Evolutionary conservation across 35 echinoderm and acorn worm species (phyloP), one percentile per base, ranked within the genome.

Genomic region (Nesometra sesokonis): DNA sequence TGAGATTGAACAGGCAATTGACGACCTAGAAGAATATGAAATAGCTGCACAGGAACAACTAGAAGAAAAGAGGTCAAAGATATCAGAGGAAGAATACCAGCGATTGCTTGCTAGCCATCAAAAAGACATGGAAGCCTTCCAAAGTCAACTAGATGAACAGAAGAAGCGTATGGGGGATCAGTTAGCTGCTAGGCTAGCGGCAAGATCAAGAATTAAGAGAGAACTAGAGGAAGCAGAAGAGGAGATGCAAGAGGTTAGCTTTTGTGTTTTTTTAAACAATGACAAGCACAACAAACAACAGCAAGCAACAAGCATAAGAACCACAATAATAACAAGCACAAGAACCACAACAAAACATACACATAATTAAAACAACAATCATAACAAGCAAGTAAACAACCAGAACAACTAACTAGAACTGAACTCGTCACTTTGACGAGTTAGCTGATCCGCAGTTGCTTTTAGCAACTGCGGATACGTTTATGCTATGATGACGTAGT

Each of bases 1-100:
- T 84, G 94, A 97, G 34, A 30, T 97, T 15, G 77, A 86, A 17
- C 79, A 91, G 19, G 83, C 93, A 0, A 52, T 88, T 33, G 36
- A 91, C 11, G 43, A 77, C 30, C 52, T 95, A 31, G 90, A 97
- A 47, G 46, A 88, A 47, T 83, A 97, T 32, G 89, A 93, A 57
- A 78, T 89, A 9, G 79, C 57, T n/a, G 89, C 93, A 33, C 43
- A 84, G 35, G 77, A 89, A 35, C 82, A 93, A 5, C 86, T 93
- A 21, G 88, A 93, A 34, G 35, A 81, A 34, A 86, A 84, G 78
- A 82, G 80, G 19, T 81, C 91, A 23, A 29, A 82, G 35, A 57
- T 91, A 82, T 90, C 94, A 0, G 88, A 93, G 8, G 94, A 90
- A 13, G 94, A 97, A 23, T 97, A 91, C 36, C 82, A 91, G 43